These are phyloP conservation scores for Tholera decimalis DNA, from an alignment of 2,888 invertebrate genomes.

Conservation along the genomic window DNA sequence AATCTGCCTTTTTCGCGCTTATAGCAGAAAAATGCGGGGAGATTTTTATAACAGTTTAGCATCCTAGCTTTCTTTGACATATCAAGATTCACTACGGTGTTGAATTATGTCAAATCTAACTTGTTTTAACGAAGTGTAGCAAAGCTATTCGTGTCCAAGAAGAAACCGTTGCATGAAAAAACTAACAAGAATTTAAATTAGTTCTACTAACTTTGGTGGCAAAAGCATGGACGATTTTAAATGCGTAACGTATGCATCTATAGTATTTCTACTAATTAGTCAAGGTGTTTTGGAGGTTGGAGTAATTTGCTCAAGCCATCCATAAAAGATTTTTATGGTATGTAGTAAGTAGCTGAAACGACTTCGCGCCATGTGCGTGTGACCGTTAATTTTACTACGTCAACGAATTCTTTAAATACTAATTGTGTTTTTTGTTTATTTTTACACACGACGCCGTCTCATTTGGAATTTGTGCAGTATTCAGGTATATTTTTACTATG, in stretches of 20 bases:
- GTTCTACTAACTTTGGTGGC: conserved; percentile 23
- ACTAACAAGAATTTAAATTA: conserved; percentile 39
- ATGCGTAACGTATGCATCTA: conserved; percentile 44
- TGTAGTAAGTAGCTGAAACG: conserved; percentile 40
- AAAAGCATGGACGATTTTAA: conserved; percentile 35
- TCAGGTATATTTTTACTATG: conserved; percentile 4
- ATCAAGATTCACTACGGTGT: conserved; percentile 20
- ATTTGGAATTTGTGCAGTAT: conserved; percentile 4
- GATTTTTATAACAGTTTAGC: conserved; percentile 9
- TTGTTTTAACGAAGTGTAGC: conserved; percentile 21
- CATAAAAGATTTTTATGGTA: conserved; percentile 56
- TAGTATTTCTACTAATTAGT: conserved; percentile 60
- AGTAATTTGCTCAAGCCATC: conserved; percentile 48
- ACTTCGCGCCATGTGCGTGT: conserved; percentile 52
- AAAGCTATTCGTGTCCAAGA: conserved; percentile 38
- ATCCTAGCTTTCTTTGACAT: conserved; percentile 2
- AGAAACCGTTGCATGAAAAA: conserved; percentile 41
- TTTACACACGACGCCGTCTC: conserved; percentile 17
- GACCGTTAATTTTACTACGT: conserved; percentile 48
- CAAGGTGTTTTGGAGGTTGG: conserved; percentile 39
- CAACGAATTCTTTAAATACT: conserved; percentile 54
- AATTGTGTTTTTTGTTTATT: conserved; percentile 38
- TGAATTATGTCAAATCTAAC: conserved; percentile 22
- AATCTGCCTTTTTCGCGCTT: conserved; percentile 26
- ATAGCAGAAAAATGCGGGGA: conserved; percentile 17